phyloP scores from a whole-genome alignment of 2,113 vertebrate genomes.

The Sander lucioperca region DNA sequence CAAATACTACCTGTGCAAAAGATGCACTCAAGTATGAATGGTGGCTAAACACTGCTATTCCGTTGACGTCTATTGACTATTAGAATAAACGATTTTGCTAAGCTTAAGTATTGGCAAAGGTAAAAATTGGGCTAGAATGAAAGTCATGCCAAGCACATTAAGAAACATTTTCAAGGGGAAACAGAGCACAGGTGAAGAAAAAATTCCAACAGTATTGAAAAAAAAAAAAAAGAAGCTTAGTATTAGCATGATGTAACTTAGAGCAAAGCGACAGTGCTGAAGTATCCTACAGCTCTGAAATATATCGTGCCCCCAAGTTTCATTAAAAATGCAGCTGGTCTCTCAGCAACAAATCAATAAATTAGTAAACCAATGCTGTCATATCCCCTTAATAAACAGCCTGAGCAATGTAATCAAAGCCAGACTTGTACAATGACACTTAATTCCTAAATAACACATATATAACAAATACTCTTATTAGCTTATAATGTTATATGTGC shows the following conservation, averaged over 20 bases:
- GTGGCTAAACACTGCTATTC: not conserved
- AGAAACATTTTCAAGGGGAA: constrained; percentile 18
- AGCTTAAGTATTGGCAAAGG: not conserved
- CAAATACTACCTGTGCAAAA: constrained; percentile 20
- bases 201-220: constrained; percentile 7
- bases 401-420: constrained; percentile 55
- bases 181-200: constrained; percentile 17
- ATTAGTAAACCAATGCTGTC: constrained; percentile 62
- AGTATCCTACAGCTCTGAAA: constrained; percentile 32
- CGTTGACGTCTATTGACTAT: not conserved
- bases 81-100: not conserved
- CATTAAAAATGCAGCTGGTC: constrained; percentile 73
- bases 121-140: constrained; percentile 3
- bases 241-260: constrained; percentile 31
- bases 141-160: constrained; percentile 44
- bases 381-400: constrained; percentile 53
- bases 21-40: not conserved
- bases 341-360: constrained; percentile 71
- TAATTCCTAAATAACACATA: not conserved
- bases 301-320: constrained; percentile 32
- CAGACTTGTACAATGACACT: constrained; percentile 9
- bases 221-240: constrained; percentile 27
- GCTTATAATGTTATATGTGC: not conserved
- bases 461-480: not conserved
- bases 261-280: constrained; percentile 29